phyloP scores from a whole-genome alignment of 2,797 vertebrate genomes.

The Hirundo rustica region DNA sequence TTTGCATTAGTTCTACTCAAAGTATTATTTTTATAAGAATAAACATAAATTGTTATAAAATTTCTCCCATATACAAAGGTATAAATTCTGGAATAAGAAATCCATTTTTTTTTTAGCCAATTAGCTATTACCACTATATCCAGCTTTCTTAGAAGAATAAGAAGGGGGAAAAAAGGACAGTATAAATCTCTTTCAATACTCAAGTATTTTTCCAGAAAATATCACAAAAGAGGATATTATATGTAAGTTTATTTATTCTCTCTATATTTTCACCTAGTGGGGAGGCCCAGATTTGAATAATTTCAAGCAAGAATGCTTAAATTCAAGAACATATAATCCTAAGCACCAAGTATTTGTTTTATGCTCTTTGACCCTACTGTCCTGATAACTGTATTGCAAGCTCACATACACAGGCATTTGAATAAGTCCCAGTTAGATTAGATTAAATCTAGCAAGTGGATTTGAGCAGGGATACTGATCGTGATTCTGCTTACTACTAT shows the following conservation, averaged over 20 bases:
- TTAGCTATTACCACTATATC: not conserved
- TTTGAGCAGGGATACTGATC: not conserved
- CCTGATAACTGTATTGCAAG: not conserved
- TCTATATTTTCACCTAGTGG: not conserved
- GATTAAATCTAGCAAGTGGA: not conserved
- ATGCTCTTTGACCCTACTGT: not conserved
- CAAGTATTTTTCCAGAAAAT: not conserved
- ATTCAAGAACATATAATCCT: not conserved
- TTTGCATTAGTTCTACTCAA: not conserved
- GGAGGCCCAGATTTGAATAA: not conserved
- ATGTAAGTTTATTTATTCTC: not conserved
- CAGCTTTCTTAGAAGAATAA: not conserved
- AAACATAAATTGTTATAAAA: not conserved
- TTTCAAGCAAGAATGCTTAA: not conserved
- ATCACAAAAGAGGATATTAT: not conserved
- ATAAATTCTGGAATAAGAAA: not conserved
- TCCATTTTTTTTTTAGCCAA: not conserved
- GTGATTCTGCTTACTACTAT: not conserved
- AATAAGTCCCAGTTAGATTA: not conserved
- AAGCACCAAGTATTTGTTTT: not conserved
- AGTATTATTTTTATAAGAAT: not conserved
- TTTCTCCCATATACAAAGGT: not conserved
- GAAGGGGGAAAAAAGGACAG: not conserved
- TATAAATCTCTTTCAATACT: not conserved
- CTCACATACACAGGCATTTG: not conserved